Evolutionary conservation across 1,140 invertebrate genomes (phyloP), one percentile per base, ranked within the genome.

Genomic region (Aphis craccivora): DNA sequence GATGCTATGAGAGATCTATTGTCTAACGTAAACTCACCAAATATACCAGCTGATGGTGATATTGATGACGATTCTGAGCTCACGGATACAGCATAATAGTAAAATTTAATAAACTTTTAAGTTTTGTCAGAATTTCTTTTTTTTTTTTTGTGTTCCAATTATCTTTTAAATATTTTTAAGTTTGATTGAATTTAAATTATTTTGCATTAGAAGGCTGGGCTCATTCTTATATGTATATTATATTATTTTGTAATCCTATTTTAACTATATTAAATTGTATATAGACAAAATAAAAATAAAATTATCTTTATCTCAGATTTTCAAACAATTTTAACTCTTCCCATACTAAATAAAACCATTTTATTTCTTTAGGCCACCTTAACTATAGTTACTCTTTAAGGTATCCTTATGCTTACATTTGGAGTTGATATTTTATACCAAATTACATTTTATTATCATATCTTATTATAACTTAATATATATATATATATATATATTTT

Each of bases 1-100:
- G 97, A 97, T 94, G 97, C 97, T 6, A 97, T 98, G 97, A 95
- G 97, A 37, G 97, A 97, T 94, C 95, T 97, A 67, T 95, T 98
- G 22, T 96, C 96, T 93, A 97, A 97, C 94, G 96, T 97, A 84
- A 95, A 94, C 48, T 87, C 94, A 53, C 94, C 94, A 20, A 95
- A 94, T 94, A 94, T 94, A 40, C 94, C 94, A 11, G 94, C 94
- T 1, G 94, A 95, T 93, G 94, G 94, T 18, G 94, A 95, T 83
- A 94, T 94, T 30, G 94, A 94, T 87, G 94, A 94, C 48, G 94
- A 94, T 87, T 87, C 94, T 30, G 94, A 94, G 51, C 94, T 93
- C 14, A 89, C 88, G 14, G 86, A 93, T 53, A 93, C 88, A 55
- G 48, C 93, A 88, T 93, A 93, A 86, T n/a, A 91, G 30, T 76